Conservation (phyloP, 2,888 invertebrate species). For the Syrphus vitripennis region DNA sequence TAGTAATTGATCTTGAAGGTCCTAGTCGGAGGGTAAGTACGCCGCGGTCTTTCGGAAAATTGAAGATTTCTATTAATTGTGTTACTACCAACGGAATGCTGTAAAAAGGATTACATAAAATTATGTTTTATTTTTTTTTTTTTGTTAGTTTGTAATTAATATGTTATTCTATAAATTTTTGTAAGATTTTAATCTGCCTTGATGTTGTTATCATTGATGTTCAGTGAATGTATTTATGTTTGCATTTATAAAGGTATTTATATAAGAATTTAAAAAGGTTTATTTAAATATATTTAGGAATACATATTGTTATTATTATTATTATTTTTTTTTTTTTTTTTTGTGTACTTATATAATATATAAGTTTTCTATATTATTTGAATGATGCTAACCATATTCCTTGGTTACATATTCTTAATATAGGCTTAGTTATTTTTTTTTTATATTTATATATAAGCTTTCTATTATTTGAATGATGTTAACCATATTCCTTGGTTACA, state of each 20-base stretch:
- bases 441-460: too few relatives aligned
- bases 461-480: too few relatives aligned
- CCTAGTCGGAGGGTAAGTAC: constrained; percentile 22
- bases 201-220: too few relatives aligned
- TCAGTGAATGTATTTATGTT: too few relatives aligned
- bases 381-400: too few relatives aligned
- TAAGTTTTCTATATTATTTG: too few relatives aligned
- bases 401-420: too few relatives aligned
- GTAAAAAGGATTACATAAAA: neutral
- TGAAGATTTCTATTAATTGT: constrained; percentile 10
- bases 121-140: neutral
- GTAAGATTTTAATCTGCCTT: too few relatives aligned
- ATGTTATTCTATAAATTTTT: too few relatives aligned
- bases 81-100: neutral
- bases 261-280: neutral
- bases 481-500: too few relatives aligned
- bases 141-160: neutral
- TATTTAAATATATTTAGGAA: neutral
- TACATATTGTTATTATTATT: neutral
- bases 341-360: too few relatives aligned
- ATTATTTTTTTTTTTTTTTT: neutral
- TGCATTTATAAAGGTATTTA: neutral
- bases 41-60: neutral
- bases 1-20: neutral
- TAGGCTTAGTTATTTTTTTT: too few relatives aligned